A percentile compares a stretch with the other conserved stretches of the same genome.
Evolutionary conservation across 1,140 invertebrate species (phyloP).

Genomic region (Choristoneura fumiferana): DNA sequence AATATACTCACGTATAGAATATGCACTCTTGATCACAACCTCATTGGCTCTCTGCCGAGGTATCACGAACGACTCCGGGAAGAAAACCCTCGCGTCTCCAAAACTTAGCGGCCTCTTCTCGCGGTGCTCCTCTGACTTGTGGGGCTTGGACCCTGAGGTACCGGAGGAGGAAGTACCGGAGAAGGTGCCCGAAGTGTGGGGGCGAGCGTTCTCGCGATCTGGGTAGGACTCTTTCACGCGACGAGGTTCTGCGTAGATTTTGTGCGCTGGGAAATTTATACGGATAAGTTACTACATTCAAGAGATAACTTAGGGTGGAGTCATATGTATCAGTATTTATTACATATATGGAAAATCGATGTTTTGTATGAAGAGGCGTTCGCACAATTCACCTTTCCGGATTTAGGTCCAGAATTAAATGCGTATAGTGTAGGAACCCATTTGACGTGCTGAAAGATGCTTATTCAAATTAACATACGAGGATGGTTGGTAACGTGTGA

Average conservation of each 20-base stretch:
- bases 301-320: no score
- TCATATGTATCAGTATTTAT: no score
- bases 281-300: no score
- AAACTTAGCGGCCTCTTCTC: slow-evolving; percentile 58
- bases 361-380: no score
- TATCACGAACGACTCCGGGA: slow-evolving; percentile 71
- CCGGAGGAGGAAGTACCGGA: slow-evolving; percentile 73
- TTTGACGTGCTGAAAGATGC: no score
- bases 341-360: no score
- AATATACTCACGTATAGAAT: slow-evolving; percentile 62
- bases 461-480: no score
- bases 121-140: slow-evolving; percentile 55
- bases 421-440: no score
- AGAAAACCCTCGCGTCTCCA: slow-evolving; percentile 69
- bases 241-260: slow-evolving; percentile 57
- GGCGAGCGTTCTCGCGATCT: slow-evolving; percentile 46
- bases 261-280: slow-evolving; percentile 48
- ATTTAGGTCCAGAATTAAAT: no score
- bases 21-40: slow-evolving; percentile 53
- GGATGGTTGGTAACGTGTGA: no score
- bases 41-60: slow-evolving; percentile 57
- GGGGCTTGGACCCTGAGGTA: slow-evolving; percentile 68
- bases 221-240: slow-evolving; percentile 54
- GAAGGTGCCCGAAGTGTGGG: slow-evolving; percentile 60
- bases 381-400: no score